Evolutionary conservation across 1,140 invertebrate species (phyloP).

Genomic region (Thalassaphorura encarpata): DNA sequence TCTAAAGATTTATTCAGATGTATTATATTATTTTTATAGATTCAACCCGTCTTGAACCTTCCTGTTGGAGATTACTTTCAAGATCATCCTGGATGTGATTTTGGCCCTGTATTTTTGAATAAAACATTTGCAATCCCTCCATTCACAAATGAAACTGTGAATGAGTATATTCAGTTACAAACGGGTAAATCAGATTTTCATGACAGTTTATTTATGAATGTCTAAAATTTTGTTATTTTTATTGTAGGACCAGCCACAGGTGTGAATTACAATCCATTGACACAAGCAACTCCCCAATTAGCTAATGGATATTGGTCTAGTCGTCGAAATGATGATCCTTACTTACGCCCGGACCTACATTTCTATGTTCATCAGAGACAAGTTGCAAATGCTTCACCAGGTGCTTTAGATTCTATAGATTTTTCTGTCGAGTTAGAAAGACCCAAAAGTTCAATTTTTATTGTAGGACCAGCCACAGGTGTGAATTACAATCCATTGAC

Average conservation of each 20-base stretch:
- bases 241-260: neutral
- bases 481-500: too few relatives aligned
- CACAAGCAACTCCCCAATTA: neutral
- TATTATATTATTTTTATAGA: slow-evolving; percentile 2
- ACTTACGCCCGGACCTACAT: neutral
- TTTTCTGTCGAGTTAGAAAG: neutral
- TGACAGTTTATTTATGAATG: neutral
- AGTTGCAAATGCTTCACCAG: neutral
- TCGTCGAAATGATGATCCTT: neutral
- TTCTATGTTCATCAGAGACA: neutral
- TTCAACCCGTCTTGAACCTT: neutral
- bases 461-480: neutral
- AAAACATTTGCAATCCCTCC: neutral
- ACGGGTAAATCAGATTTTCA: neutral
- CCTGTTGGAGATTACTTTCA: slow-evolving; percentile 2
- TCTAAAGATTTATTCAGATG: neutral
- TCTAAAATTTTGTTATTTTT: neutral
- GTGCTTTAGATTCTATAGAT: neutral
- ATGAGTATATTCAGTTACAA: neutral
- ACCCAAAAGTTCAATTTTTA: neutral
- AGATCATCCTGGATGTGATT: neutral
- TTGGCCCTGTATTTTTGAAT: neutral
- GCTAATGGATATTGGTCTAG: neutral
- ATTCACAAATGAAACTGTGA: neutral
- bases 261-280: too few relatives aligned